phyloP scores from a whole-genome alignment of 2,797 vertebrate species.

The Arrhamphus sclerolepis region DNA sequence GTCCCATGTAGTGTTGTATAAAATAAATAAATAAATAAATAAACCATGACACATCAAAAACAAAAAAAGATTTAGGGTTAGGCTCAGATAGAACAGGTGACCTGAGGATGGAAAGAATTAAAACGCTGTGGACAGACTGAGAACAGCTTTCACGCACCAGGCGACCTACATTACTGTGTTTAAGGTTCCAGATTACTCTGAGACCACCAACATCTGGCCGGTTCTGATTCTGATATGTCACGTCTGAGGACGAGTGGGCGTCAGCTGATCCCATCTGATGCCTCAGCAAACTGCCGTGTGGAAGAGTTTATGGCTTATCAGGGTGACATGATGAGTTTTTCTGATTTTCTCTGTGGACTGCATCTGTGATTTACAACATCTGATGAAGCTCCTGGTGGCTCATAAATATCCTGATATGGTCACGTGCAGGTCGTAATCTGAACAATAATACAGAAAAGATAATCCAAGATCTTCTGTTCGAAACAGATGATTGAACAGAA shows the following conservation, averaged over 20 bases:
- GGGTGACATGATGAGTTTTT: constrained; percentile 1
- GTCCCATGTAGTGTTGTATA: too few relatives aligned
- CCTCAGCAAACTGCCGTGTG: constrained; percentile 36
- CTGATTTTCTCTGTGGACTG: neutral
- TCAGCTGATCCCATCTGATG: constrained; percentile 24
- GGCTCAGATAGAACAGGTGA: neutral
- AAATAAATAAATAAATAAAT: too few relatives aligned
- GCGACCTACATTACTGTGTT: constrained; percentile 2
- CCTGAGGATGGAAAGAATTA: neutral
- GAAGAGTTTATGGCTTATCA: constrained; percentile 10
- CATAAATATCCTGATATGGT: constrained; percentile 19
- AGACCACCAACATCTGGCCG: constrained; percentile 38
- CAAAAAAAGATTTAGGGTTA: too few relatives aligned
- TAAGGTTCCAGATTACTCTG: constrained; percentile 33
- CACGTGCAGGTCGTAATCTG: constrained; percentile 45
- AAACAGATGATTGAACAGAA: constrained; percentile 28
- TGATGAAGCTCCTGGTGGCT: too few relatives aligned
- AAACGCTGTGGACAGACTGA: neutral
- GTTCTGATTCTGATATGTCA: constrained; percentile 44
- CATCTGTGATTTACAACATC: neutral
- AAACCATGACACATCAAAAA: too few relatives aligned
- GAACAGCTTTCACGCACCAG: constrained; percentile 1
- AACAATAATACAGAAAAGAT: constrained; percentile 41
- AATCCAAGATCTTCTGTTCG: constrained; percentile 24
- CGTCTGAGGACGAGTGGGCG: constrained; percentile 7